These are phyloP conservation scores for Lucinisca nassula DNA, from an alignment of 2,888 invertebrate species.

Conservation along the genomic window DNA sequence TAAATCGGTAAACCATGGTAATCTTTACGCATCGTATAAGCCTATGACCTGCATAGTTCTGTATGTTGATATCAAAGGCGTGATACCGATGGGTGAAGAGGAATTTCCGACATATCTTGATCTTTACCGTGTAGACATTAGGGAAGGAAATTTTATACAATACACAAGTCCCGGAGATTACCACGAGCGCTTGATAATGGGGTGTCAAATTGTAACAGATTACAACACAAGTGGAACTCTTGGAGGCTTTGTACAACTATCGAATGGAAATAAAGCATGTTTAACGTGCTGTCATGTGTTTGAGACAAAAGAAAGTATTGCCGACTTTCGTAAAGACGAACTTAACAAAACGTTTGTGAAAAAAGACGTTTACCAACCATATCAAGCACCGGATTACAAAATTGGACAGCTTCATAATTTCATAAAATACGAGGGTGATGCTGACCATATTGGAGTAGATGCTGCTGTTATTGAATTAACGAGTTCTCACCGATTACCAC, in stretches of 20 bases:
- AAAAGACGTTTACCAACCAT: neutral
- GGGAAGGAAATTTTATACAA: neutral
- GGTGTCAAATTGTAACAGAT: neutral
- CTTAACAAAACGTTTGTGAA: neutral
- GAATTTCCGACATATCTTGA: neutral
- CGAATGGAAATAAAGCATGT: neutral
- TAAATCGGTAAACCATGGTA: neutral
- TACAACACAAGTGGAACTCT: neutral
- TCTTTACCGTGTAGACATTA: neutral
- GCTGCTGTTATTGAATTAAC: neutral
- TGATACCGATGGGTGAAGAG: neutral
- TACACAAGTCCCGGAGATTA: neutral
- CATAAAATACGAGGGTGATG: neutral
- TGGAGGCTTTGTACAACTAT: neutral
- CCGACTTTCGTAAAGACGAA: neutral
- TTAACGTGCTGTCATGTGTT: neutral
- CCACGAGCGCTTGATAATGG: neutral
- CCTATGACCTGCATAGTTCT: neutral
- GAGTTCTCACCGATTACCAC: neutral
- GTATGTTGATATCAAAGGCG: neutral
- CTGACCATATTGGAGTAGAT: neutral
- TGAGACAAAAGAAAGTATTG: neutral
- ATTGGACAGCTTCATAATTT: neutral
- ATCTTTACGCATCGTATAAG: neutral
- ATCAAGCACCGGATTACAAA: neutral